Evolutionary conservation across 2,113 vertebrate species (phyloP).

Genomic region (Sinocyclocheilus anshuiensis): DNA sequence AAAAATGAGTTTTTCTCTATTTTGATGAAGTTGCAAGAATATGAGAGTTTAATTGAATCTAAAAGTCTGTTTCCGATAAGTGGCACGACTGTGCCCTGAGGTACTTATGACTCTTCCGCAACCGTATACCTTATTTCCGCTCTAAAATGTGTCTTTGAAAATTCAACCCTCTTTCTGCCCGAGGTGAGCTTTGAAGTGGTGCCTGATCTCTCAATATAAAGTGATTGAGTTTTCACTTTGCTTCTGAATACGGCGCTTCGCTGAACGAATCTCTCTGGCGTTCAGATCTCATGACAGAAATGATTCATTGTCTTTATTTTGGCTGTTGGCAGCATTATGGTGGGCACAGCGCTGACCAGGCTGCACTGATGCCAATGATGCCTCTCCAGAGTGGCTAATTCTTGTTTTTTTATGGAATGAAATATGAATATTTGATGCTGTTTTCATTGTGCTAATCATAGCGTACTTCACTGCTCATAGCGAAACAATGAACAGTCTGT

Average conservation of each 20-base stretch:
- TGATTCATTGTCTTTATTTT: conserved; percentile 51
- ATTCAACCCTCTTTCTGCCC: conserved; percentile 3
- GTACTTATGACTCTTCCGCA: not conserved
- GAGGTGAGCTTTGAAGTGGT: conserved; percentile 20
- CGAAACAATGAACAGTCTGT: not conserved
- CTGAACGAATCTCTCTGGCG: conserved; percentile 35
- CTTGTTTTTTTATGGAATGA: conserved; percentile 22
- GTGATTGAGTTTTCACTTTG: conserved; percentile 15
- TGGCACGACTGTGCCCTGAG: not conserved
- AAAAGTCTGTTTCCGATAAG: not conserved
- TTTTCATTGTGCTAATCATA: conserved; percentile 7
- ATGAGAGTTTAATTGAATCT: conserved; percentile 21
- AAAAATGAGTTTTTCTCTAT: not conserved
- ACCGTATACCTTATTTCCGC: conserved; percentile 12
- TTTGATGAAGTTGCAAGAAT: conserved; percentile 8
- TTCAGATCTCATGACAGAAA: conserved; percentile 32
- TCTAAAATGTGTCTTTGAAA: not conserved
- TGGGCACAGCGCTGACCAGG: conserved; percentile 28
- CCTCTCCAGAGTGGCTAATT: conserved; percentile 35
- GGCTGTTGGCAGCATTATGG: conserved; percentile 17
- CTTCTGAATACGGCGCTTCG: not conserved
- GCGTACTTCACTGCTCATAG: not conserved
- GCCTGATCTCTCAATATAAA: conserved; percentile 34
- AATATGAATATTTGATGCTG: not conserved
- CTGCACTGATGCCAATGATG: conserved; percentile 28